Conservation (phyloP, 2,113 vertebrate species). For the Todiramphus chloris region DNA sequence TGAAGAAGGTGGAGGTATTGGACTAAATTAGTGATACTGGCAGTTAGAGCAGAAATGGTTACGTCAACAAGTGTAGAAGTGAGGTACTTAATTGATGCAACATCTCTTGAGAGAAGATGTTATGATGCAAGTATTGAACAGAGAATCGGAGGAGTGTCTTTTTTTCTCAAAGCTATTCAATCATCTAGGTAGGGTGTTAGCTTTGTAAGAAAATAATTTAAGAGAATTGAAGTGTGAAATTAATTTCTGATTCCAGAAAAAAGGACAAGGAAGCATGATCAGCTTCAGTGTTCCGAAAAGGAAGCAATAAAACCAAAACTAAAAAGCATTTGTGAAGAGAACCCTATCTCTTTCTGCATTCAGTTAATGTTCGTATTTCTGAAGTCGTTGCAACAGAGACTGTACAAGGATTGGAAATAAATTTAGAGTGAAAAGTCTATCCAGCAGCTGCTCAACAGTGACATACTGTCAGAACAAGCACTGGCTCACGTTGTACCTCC, state of each 20-base stretch:
- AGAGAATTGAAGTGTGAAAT: neutral
- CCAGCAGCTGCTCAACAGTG: neutral
- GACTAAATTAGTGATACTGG: neutral
- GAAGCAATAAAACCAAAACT: neutral
- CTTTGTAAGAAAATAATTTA: neutral
- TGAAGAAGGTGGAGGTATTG: neutral
- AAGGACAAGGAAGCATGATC: neutral
- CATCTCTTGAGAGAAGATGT: neutral
- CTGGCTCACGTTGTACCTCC: neutral
- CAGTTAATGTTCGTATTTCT: neutral
- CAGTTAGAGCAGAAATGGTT: neutral
- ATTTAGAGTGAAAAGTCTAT: neutral
- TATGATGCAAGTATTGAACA: neutral
- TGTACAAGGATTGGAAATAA: neutral
- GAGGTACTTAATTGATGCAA: neutral
- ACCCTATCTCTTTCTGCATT: neutral
- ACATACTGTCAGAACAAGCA: neutral
- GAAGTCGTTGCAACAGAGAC: neutral
- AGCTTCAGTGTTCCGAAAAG: neutral
- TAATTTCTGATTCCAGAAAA: neutral
- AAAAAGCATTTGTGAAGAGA: neutral
- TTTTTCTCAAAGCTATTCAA: neutral
- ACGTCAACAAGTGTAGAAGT: neutral
- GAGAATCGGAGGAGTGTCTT: neutral
- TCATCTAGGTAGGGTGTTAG: neutral